Evolutionary conservation across 2,888 invertebrate species (phyloP).

Genomic region (Drosophila picticornis): DNA sequence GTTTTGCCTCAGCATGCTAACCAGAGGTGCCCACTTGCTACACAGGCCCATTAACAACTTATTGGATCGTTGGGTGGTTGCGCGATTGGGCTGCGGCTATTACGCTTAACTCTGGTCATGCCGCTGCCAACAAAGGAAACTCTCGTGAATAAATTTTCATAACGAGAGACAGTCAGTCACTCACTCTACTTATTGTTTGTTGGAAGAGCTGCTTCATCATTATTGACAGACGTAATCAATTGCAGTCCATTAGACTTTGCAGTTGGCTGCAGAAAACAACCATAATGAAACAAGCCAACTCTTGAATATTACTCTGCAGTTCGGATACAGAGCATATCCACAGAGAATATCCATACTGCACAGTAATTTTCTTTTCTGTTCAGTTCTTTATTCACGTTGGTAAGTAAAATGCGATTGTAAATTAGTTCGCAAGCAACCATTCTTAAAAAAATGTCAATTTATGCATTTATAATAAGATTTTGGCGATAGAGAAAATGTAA

Average conservation of each 20-base stretch:
- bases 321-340: conserved; percentile 1
- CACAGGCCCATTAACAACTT: conserved; percentile 60
- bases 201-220: conserved; percentile 59
- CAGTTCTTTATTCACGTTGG: not conserved
- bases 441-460: not conserved
- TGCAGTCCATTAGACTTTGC: conserved; percentile 82
- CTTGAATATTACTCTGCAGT: conserved; percentile 14
- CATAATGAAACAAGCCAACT: conserved; percentile 26
- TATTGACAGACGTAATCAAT: conserved; percentile 79
- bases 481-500: not conserved
- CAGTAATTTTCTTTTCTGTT: conserved; percentile 1
- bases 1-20: conserved; percentile 51
- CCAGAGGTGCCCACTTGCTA: conserved; percentile 54
- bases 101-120: conserved; percentile 19
- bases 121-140: conserved; percentile 28
- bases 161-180: conserved; percentile 52
- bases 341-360: not conserved
- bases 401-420: not conserved
- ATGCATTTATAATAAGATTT: not conserved
- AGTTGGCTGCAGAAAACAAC: conserved; percentile 56
- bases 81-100: conserved; percentile 3
- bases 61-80: conserved; percentile 34
- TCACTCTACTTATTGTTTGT: conserved; percentile 55
- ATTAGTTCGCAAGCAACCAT: not conserved
- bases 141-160: conserved; percentile 60